Percentiles rank a stretch among this genome's conserved stretches.
Evolutionary conservation across 2,113 vertebrate species (phyloP).

Genomic region (Casuarius casuarius): DNA sequence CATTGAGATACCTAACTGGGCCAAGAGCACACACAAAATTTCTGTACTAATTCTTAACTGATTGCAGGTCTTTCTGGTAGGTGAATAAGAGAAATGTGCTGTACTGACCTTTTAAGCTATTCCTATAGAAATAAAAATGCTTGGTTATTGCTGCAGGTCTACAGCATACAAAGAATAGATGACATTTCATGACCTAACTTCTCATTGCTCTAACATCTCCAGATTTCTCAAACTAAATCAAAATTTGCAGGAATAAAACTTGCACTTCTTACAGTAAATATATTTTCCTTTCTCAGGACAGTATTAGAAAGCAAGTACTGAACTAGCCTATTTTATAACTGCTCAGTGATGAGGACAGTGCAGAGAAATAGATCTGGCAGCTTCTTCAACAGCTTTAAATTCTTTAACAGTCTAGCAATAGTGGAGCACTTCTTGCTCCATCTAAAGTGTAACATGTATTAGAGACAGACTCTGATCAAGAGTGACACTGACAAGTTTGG

Average conservation of each 20-base stretch:
- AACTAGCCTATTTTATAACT: neutral
- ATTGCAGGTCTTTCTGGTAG: neutral
- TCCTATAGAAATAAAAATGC: neutral
- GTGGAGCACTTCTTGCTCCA: neutral
- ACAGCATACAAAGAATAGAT: neutral
- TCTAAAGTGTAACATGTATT: neutral
- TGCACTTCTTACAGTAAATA: neutral
- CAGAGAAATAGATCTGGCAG: neutral
- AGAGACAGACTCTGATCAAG: neutral
- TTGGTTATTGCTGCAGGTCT: neutral
- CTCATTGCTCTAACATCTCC: neutral
- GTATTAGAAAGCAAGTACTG: neutral
- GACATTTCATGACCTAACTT: neutral
- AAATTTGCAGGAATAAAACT: neutral
- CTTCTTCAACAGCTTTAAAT: neutral
- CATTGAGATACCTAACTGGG: neutral
- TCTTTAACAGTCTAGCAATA: neutral
- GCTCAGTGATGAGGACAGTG: fast-evolving
- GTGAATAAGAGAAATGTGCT: fast-evolving
- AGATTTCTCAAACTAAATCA: neutral
- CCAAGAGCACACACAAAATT: neutral
- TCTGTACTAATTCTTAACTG: neutral
- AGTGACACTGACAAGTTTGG: neutral
- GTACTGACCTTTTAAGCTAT: neutral
- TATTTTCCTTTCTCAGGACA: neutral